Conservation (phyloP, 2,113 vertebrate genomes). For the Sturnira hondurensis region DNA sequence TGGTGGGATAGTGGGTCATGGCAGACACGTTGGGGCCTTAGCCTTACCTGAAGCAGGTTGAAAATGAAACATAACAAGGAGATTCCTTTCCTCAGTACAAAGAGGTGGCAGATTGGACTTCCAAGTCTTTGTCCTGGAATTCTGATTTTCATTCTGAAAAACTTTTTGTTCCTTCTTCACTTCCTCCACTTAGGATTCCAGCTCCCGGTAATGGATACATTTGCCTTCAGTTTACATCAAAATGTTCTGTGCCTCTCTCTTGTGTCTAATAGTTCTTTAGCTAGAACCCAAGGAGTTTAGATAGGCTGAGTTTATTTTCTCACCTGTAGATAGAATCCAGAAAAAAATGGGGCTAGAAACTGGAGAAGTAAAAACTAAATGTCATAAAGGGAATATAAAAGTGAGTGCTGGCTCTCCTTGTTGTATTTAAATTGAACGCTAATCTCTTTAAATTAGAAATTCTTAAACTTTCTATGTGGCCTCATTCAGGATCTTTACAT, state of each 20-base stretch:
- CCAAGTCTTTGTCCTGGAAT: not conserved
- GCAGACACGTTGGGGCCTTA: not conserved
- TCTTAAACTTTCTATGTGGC: not conserved
- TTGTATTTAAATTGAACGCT: slow-evolving; percentile 27
- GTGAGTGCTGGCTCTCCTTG: not conserved
- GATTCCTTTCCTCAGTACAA: not conserved
- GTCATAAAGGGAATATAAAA: not conserved
- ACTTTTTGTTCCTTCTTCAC: not conserved
- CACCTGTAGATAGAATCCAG: not conserved
- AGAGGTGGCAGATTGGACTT: not conserved
- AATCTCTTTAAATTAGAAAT: slow-evolving; percentile 16
- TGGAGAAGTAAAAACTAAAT: not conserved
- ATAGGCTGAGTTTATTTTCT: not conserved
- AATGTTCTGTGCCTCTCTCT: not conserved
- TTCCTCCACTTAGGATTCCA: not conserved
- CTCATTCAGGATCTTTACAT: not conserved
- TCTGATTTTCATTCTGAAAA: slow-evolving; percentile 5
- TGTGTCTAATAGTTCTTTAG: not conserved
- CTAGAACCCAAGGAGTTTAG: not conserved
- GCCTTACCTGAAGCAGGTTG: not conserved
- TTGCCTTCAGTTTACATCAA: not conserved
- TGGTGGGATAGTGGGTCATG: not conserved
- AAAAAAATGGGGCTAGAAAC: not conserved
- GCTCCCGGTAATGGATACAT: not conserved
- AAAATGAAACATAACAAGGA: not conserved